Conservation (phyloP, 2,113 vertebrate genomes). For the Agelaius phoeniceus region DNA sequence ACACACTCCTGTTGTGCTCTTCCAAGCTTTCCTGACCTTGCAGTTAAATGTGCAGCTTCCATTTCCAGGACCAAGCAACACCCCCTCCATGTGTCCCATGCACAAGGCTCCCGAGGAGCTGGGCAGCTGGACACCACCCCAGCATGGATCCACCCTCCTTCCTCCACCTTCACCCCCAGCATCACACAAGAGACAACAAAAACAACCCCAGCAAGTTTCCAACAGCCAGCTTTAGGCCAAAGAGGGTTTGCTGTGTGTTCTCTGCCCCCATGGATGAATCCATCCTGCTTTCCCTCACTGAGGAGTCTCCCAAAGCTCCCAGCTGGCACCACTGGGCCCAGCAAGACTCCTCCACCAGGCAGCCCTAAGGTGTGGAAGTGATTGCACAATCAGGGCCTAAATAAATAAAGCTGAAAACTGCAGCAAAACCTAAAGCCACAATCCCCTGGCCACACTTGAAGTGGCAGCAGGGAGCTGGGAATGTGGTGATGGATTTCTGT, state of each 20-base stretch:
- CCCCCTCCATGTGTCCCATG: background rate
- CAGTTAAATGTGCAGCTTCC: background rate
- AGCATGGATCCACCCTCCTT: background rate
- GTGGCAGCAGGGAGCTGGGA: slow-evolving; percentile 1
- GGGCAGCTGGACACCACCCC: background rate
- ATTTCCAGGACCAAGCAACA: background rate
- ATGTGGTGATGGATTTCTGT: background rate
- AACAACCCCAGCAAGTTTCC: background rate
- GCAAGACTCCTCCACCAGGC: background rate
- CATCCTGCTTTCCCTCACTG: background rate
- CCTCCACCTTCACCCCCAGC: background rate
- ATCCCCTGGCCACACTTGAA: background rate
- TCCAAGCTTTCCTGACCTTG: background rate
- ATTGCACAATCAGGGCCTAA: background rate
- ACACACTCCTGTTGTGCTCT: background rate
- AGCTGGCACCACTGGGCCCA: background rate
- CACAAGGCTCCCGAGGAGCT: background rate
- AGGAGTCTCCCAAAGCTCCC: background rate
- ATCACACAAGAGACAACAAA: background rate
- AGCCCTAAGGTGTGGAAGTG: background rate
- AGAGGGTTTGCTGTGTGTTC: background rate
- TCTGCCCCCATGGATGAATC: background rate
- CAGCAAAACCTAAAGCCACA: background rate
- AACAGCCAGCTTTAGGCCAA: background rate
- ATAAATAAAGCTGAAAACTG: background rate